phyloP scores from a whole-genome alignment of 2,113 vertebrate genomes.

The Rhabdornis inornatus region DNA sequence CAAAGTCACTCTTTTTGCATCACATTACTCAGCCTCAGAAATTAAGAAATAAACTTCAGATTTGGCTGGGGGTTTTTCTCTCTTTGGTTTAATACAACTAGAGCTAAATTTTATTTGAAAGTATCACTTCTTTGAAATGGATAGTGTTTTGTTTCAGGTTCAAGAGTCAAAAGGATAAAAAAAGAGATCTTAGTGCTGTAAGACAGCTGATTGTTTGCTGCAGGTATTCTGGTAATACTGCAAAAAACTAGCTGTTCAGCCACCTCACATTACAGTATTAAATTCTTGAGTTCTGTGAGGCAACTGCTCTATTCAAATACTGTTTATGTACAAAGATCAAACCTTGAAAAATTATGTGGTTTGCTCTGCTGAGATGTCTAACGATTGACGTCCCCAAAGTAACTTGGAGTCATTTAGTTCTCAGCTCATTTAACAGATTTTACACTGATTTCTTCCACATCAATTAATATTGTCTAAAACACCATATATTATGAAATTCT shows the following conservation, averaged over 20 bases:
- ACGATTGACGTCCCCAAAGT: background rate
- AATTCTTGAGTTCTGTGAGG: background rate
- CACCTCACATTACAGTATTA: background rate
- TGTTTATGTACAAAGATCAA: background rate
- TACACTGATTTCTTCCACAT: background rate
- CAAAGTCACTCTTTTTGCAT: background rate
- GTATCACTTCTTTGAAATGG: background rate
- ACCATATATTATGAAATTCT: slow-evolving; percentile 2
- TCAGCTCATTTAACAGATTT: slow-evolving; percentile 21
- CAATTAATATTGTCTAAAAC: slow-evolving; percentile 11
- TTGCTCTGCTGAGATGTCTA: background rate
- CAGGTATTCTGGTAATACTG: background rate
- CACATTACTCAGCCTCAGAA: background rate
- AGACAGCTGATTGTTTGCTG: background rate
- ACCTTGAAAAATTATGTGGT: background rate
- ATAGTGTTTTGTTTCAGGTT: background rate
- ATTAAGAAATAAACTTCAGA: background rate
- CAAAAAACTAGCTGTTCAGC: background rate
- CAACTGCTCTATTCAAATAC: background rate
- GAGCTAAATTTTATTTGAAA: background rate
- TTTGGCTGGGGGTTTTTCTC: background rate
- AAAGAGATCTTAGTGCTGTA: background rate
- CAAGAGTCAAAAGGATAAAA: background rate
- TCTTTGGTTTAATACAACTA: background rate
- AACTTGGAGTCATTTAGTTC: background rate